phyloP scores from a whole-genome alignment of 53 echinoderm and acorn worm genomes.

The Luidia sarsii region DNA sequence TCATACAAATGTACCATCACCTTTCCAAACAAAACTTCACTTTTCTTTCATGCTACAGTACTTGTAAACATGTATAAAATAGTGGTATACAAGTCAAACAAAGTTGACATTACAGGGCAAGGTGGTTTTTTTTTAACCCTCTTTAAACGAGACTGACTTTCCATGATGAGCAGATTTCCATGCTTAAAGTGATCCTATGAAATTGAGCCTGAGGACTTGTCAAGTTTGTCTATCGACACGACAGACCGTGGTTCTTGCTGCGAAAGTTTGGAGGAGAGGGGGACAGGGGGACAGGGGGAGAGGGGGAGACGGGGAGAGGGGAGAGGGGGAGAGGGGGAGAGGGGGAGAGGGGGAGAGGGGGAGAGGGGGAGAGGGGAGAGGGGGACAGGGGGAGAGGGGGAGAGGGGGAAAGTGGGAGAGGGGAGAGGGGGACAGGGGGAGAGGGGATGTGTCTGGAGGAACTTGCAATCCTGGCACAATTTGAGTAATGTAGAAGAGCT shows the following conservation, averaged over 20 bases:
- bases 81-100: too few species aligned
- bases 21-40: too few species aligned
- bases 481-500: too few species aligned
- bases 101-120: too few species aligned
- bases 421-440: not conserved
- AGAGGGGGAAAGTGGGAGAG: not conserved
- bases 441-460: not conserved
- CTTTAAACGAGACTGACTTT: too few species aligned
- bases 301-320: not conserved
- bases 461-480: too few species aligned
- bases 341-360: not conserved
- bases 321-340: not conserved
- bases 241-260: not conserved
- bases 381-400: not conserved
- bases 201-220: not conserved
- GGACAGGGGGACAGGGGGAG: not conserved
- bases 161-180: too few species aligned
- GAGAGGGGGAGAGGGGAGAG: not conserved
- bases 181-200: not conserved
- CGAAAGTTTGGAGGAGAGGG: not conserved
- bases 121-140: too few species aligned
- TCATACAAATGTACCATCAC: too few species aligned
- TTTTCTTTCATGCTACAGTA: too few species aligned
- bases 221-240: not conserved
- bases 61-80: too few species aligned